Evolutionary conservation across 1,140 invertebrate species (phyloP).

Genomic region (Daktulosphaira vitifoliae): DNA sequence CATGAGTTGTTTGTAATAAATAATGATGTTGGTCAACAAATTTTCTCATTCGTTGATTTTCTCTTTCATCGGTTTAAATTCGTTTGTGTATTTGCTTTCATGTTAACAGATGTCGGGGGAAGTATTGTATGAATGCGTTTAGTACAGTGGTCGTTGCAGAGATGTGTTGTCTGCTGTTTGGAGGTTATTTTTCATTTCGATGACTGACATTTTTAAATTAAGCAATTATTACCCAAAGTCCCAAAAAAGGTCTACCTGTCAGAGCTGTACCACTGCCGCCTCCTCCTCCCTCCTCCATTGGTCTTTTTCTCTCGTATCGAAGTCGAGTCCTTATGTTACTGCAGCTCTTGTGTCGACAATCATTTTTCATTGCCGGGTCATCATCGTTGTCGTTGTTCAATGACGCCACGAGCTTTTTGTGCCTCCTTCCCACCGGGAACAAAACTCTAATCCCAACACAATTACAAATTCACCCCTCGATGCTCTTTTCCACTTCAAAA

Average conservation of each 20-base stretch:
- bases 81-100: too few species aligned
- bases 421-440: slow-evolving; percentile 9
- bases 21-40: too few species aligned
- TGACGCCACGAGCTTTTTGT: slow-evolving; percentile 15
- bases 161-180: slow-evolving; percentile 1
- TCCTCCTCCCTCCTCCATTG: neutral
- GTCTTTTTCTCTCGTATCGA: slow-evolving; percentile 1
- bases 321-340: too few species aligned
- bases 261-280: neutral
- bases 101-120: too few species aligned
- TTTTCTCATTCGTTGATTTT: too few species aligned
- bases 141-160: neutral
- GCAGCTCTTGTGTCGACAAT: neutral
- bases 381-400: slow-evolving; percentile 28
- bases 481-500: slow-evolving; percentile 4
- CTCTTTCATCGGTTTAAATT: too few species aligned
- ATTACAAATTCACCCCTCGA: slow-evolving; percentile 30
- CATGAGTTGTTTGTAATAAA: too few species aligned
- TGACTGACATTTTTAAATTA: slow-evolving; percentile 33
- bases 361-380: slow-evolving; percentile 30
- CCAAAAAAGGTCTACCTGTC: slow-evolving; percentile 31
- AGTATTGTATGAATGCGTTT: too few species aligned
- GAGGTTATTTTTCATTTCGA: slow-evolving; percentile 29
- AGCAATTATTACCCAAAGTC: slow-evolving; percentile 33
- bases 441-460: slow-evolving; percentile 31